Conservation (phyloP, 2,797 vertebrate genomes). For the Dicrostonyx torquatus region DNA sequence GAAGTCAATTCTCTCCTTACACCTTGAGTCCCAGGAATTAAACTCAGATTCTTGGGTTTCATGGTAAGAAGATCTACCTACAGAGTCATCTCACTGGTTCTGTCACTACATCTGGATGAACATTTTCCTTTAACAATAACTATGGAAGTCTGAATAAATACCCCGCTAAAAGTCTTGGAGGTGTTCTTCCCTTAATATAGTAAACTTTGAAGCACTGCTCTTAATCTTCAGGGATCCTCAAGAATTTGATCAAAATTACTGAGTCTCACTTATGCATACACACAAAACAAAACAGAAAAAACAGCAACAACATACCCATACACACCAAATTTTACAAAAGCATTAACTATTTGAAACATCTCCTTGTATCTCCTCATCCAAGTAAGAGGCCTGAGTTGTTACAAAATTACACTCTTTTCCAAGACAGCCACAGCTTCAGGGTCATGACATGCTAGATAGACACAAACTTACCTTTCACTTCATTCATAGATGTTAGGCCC, state of each 20-base stretch:
- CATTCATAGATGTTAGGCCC: neutral
- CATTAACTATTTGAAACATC: neutral
- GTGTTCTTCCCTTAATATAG: neutral
- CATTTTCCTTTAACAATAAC: neutral
- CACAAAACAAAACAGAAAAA: neutral
- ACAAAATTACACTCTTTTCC: neutral
- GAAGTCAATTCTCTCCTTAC: neutral
- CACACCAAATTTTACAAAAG: neutral
- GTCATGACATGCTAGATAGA: neutral
- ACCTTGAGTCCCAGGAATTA: neutral
- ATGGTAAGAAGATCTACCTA: neutral
- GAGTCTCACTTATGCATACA: neutral
- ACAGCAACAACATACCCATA: neutral
- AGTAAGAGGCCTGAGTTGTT: neutral
- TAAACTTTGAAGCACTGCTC: neutral
- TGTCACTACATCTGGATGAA: neutral
- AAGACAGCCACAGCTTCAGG: neutral
- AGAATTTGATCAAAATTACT: neutral
- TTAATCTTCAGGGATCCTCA: neutral
- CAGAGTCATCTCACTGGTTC: neutral
- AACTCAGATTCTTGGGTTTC: neutral
- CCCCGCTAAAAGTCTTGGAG: neutral
- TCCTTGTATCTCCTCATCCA: neutral
- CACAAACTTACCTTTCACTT: neutral
- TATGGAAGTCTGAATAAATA: neutral